Conservation (phyloP, 2,113 vertebrate genomes). For the Xerus inauris region DNA sequence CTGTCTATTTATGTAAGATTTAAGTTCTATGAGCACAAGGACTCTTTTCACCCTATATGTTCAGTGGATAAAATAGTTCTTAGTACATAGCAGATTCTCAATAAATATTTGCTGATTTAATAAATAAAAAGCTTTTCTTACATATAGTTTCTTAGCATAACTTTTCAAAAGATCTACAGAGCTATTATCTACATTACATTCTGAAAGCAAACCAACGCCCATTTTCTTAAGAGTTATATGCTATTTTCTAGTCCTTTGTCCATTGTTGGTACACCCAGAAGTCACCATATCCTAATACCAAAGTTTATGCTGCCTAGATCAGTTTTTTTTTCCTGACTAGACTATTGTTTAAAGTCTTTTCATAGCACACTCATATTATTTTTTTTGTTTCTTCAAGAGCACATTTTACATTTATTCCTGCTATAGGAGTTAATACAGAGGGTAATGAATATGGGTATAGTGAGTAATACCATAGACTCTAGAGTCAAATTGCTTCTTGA, state of each 20-base stretch:
- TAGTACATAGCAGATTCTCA: neutral
- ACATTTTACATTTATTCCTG: neutral
- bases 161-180: neutral
- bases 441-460: neutral
- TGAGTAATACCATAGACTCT: neutral
- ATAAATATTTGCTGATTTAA: neutral
- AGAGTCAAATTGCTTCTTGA: neutral
- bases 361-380: neutral
- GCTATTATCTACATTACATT: neutral
- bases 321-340: constrained; percentile 27
- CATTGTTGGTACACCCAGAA: neutral
- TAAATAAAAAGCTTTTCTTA: constrained; percentile 36
- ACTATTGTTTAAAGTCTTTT: neutral
- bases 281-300: neutral
- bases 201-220: neutral
- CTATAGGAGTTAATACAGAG: neutral
- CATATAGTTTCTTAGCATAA: neutral
- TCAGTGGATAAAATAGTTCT: neutral
- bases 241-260: neutral
- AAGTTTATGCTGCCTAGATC: neutral
- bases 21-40: neutral
- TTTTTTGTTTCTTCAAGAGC: neutral
- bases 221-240: neutral
- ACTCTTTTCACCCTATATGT: neutral
- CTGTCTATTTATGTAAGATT: neutral